Conservation (phyloP, 2,888 invertebrate genomes). For the Bruchidius siliquastri region DNA sequence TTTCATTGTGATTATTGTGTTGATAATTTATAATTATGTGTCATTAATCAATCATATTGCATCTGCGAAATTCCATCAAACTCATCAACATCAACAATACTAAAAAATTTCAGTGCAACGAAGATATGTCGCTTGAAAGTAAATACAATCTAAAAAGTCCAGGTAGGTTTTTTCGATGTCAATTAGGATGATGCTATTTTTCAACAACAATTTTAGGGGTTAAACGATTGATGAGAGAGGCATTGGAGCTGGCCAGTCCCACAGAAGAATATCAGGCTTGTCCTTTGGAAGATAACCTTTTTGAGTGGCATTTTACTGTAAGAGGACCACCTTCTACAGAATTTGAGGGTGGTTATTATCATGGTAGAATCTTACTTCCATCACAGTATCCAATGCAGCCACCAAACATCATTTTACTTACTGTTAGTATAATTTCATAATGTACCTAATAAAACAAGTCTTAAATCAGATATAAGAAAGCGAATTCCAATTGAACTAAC, state of each 20-base stretch:
- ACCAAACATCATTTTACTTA: constrained; percentile 87
- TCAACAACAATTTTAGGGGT: constrained; percentile 59
- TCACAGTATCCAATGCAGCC: constrained; percentile 97
- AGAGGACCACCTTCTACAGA: constrained; percentile 84
- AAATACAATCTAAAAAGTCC: constrained; percentile 60
- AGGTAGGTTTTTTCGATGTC: constrained; percentile 43
- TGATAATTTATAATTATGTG: neutral
- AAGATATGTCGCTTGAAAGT: constrained; percentile 49
- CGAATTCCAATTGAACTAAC: no score
- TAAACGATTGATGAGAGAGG: constrained; percentile 89
- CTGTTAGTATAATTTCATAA: constrained; percentile 66
- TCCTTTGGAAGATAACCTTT: constrained; percentile 90
- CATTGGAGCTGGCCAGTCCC: constrained; percentile 76
- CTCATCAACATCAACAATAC: neutral
- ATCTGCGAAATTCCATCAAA: constrained; percentile 1
- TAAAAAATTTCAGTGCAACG: neutral
- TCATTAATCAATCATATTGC: neutral
- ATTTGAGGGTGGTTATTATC: constrained; percentile 87
- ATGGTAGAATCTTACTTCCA: constrained; percentile 86
- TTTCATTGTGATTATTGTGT: neutral
- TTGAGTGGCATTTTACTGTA: constrained; percentile 97
- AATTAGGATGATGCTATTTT: neutral
- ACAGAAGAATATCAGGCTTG: constrained; percentile 87
- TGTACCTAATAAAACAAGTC: no score
- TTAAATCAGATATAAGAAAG: no score